Evolutionary conservation across 2,797 vertebrate genomes (phyloP).

Genomic region (Sebastes trivittatus): DNA sequence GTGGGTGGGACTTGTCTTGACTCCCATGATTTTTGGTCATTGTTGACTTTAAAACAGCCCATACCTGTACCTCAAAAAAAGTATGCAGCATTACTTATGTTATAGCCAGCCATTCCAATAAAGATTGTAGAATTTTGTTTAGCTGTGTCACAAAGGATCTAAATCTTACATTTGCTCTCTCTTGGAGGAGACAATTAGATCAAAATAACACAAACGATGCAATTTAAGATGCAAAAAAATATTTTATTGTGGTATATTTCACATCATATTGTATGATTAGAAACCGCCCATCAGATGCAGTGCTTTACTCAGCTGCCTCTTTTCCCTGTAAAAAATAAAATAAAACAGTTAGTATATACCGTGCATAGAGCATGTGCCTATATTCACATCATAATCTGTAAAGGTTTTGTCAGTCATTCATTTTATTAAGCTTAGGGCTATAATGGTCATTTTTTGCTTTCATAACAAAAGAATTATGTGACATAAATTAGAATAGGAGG

Average conservation of each 20-base stretch:
- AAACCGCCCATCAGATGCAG: not conserved
- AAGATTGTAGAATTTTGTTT: not conserved
- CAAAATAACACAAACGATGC: not conserved
- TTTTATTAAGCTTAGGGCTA: not conserved
- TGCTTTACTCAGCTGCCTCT: constrained; percentile 47
- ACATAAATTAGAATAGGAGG: not conserved
- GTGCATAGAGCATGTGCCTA: not conserved
- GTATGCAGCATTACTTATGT: not conserved
- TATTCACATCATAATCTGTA: not conserved
- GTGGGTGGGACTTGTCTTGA: no score
- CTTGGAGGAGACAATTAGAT: not conserved
- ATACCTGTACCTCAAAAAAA: not conserved
- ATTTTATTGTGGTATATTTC: constrained; percentile 19
- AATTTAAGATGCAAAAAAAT: not conserved
- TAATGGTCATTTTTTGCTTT: not conserved
- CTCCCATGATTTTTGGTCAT: not conserved
- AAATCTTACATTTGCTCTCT: not conserved
- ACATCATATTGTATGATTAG: constrained; percentile 36
- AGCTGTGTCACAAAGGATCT: not conserved
- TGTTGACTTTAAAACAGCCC: not conserved
- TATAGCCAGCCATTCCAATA: not conserved
- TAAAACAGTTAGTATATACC: not conserved
- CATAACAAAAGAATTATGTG: not conserved
- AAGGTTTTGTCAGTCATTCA: not conserved
- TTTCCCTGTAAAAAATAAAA: constrained; percentile 43